Evolutionary conservation across 2,888 invertebrate genomes (phyloP).

Genomic region (Drosophila hamatofila): DNA sequence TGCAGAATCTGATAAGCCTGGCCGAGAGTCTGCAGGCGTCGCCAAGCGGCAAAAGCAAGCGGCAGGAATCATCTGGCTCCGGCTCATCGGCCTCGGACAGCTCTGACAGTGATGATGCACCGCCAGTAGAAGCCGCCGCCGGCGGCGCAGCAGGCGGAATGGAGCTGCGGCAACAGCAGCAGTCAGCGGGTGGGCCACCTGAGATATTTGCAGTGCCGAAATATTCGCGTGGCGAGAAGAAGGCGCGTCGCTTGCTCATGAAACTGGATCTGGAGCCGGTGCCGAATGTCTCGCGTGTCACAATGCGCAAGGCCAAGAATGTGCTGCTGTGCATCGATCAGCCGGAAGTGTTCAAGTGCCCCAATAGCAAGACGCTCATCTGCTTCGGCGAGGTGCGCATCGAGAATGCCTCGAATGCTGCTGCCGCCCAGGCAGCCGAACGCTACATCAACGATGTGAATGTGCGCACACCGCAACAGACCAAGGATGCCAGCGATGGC

Average conservation of each 20-base stretch:
- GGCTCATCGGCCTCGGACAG: slow-evolving; percentile 17
- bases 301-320: slow-evolving; percentile 64
- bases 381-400: slow-evolving; percentile 59
- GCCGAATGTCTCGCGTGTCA: slow-evolving; percentile 55
- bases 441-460: slow-evolving; percentile 38
- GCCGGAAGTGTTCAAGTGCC: slow-evolving; percentile 61
- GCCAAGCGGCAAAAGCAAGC: not conserved
- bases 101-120: slow-evolving; percentile 42
- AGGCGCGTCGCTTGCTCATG: slow-evolving; percentile 63
- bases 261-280: slow-evolving; percentile 59
- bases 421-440: slow-evolving; percentile 57
- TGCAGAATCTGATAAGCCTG: slow-evolving; percentile 30
- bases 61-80: not conserved
- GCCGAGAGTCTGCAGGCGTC: slow-evolving; percentile 11
- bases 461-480: not conserved
- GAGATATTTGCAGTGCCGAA: slow-evolving; percentile 1
- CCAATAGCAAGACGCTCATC: slow-evolving; percentile 50
- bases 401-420: slow-evolving; percentile 49
- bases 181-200: not conserved
- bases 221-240: slow-evolving; percentile 63
- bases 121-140: not conserved
- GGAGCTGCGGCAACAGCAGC: not conserved
- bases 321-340: slow-evolving; percentile 56
- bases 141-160: not conserved
- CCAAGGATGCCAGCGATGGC: not conserved